Base-by-base conservation (phyloP, 1,140 invertebrate genomes). In the Euwallacea similis region DNA sequence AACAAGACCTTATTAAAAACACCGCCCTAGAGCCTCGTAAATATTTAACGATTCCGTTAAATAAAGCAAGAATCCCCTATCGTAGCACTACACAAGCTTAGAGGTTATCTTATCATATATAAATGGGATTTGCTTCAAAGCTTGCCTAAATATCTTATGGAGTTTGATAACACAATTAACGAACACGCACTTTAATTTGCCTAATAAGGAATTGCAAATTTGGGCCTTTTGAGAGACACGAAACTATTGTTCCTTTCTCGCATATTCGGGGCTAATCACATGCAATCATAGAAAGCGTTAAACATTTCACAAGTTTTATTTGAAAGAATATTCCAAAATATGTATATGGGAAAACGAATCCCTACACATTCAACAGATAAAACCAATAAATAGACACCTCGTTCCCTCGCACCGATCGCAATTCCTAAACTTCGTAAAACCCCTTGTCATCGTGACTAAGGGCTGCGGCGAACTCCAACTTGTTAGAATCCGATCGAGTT, bases 101-200 rank as follows among this genome's bases (percentile, higher is more conserved):
- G 47, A 63, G 61, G 61, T 63, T 63, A 63, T 63, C 61, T 63
- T 63, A 63, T 63, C 61, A 63, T 63, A 63, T 46, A 63, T 41
- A 63, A 63, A 63, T 47, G 42, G 61, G 61, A 63, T 63, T 63
- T 63, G 42, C 10, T 21, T 63, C 42, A 13, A 63, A 63, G 61
- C n/a, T 33, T 9, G 7, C 13, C 61, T 63, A 46, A 63, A 63
- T 63, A 63, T 63, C 61, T 63, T 63, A 47, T 13, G 47, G 47
- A 63, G 21, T 63, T 63, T 47, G 61, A 63, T 63, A 63, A 63
- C 42, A 15, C 16, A 63, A 63, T 63, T 63, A 63, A 44, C 7
- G 21, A 47, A 63, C 61, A 63, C 61, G 61, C 61, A 63, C 61
- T 63, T 63, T 46, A 44, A 63, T 63, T 63, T 46, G 21, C 21